Conservation (phyloP, 2,113 vertebrate genomes). For the Hippocampus guttulatus region DNA sequence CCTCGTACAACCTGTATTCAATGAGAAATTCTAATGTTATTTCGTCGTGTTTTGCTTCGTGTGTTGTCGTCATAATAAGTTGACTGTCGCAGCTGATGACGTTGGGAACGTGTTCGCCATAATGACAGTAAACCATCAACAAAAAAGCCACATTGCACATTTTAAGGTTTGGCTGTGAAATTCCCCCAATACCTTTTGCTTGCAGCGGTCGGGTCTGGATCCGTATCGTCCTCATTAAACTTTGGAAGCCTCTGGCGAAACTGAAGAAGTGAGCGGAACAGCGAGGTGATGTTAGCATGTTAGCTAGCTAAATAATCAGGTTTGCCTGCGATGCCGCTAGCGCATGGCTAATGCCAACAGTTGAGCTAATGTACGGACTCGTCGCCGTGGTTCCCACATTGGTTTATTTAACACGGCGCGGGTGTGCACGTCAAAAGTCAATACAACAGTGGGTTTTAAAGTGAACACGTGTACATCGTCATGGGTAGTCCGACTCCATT, state of each 20-base stretch:
- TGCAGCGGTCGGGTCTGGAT: neutral
- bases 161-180: slow-evolving; percentile 21
- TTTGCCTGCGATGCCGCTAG: slow-evolving; percentile 29
- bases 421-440: neutral
- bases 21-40: neutral
- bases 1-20: neutral
- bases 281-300: slow-evolving; percentile 63
- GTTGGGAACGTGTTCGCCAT: slow-evolving; percentile 69
- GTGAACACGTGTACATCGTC: neutral
- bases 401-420: neutral
- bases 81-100: slow-evolving; percentile 63
- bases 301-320: slow-evolving; percentile 43
- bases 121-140: slow-evolving; percentile 68
- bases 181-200: neutral
- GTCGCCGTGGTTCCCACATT: neutral
- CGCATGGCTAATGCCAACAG: neutral
- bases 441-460: neutral
- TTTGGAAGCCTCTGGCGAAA: neutral
- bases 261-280: slow-evolving; percentile 40
- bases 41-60: slow-evolving; percentile 33
- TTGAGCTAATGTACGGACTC: slow-evolving; percentile 1
- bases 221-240: slow-evolving; percentile 4
- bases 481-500: neutral
- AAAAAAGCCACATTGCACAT: slow-evolving; percentile 48
- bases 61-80: slow-evolving; percentile 56